phyloP scores from a whole-genome alignment of 1,140 invertebrate genomes.

The Cyrtorhinus lividipennis region DNA sequence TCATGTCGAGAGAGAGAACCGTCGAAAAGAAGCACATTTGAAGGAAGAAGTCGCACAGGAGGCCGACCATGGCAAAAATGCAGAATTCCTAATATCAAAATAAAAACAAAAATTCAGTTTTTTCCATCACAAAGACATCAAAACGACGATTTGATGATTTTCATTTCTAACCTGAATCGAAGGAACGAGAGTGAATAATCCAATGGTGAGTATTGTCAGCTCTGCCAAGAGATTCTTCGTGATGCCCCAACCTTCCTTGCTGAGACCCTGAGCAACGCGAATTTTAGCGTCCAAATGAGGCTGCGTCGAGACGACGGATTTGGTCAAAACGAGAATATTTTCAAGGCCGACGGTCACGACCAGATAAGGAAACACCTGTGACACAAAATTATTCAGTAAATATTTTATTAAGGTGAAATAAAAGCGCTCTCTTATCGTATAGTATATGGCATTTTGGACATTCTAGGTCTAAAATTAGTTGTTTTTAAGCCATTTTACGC shows the following conservation, averaged over 20 bases:
- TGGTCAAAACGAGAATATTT: conserved; percentile 88
- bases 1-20: conserved; percentile 76
- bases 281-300: conserved; percentile 86
- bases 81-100: conserved; percentile 69
- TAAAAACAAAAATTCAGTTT: conserved; percentile 22
- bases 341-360: conserved; percentile 90
- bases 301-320: conserved; percentile 85
- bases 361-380: conserved; percentile 77
- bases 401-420: too few relatives aligned
- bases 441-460: too few relatives aligned
- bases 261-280: conserved; percentile 79
- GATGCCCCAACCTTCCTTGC: conserved; percentile 91
- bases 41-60: conserved; percentile 83
- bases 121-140: neutral
- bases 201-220: conserved; percentile 80
- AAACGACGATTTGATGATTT: too few relatives aligned
- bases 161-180: conserved; percentile 55
- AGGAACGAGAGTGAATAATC: conserved; percentile 82
- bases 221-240: conserved; percentile 88
- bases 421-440: too few relatives aligned
- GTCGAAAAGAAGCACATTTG: conserved; percentile 89
- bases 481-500: too few relatives aligned
- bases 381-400: too few relatives aligned
- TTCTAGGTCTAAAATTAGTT: too few relatives aligned
- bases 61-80: conserved; percentile 82